Percentiles rank a stretch among this genome's conserved stretches.
Evolutionary conservation across 2,888 invertebrate genomes (phyloP).

Genomic region (Sphaerophoria rueppellii): DNA sequence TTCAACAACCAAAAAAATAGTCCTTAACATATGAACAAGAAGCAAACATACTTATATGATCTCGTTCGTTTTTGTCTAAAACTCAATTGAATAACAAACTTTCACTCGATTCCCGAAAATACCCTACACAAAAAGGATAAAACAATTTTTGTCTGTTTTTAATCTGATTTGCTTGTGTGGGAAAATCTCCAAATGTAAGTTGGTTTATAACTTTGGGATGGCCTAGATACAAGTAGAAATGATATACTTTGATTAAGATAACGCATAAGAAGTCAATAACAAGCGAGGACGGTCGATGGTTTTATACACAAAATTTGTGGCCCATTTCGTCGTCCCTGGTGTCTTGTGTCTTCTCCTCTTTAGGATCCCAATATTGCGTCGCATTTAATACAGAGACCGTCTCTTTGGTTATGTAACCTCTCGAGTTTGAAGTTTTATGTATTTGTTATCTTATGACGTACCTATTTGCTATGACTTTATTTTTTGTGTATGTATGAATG

Average conservation of each 20-base stretch:
- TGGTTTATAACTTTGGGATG: constrained; percentile 6
- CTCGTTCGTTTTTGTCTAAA: constrained; percentile 17
- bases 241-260: constrained; percentile 33
- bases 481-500: no score
- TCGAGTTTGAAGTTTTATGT: constrained; percentile 18
- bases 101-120: constrained; percentile 1
- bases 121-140: background rate
- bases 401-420: background rate
- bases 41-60: constrained; percentile 29
- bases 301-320: constrained; percentile 3
- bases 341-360: no score
- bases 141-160: background rate
- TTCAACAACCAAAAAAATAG: background rate
- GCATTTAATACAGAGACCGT: background rate
- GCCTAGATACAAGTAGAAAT: constrained; percentile 14
- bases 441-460: constrained; percentile 22
- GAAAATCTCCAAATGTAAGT: background rate
- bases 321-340: background rate
- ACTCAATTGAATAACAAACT: constrained; percentile 44
- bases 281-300: constrained; percentile 5
- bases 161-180: background rate
- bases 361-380: background rate
- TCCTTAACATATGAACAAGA: background rate
- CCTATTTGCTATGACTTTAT: background rate
- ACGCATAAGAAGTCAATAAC: constrained; percentile 21